A percentile compares a stretch with the other conserved stretches of the same genome.
phyloP scores from a whole-genome alignment of 2,888 invertebrate genomes.

The Drosophila multiciliata region DNA sequence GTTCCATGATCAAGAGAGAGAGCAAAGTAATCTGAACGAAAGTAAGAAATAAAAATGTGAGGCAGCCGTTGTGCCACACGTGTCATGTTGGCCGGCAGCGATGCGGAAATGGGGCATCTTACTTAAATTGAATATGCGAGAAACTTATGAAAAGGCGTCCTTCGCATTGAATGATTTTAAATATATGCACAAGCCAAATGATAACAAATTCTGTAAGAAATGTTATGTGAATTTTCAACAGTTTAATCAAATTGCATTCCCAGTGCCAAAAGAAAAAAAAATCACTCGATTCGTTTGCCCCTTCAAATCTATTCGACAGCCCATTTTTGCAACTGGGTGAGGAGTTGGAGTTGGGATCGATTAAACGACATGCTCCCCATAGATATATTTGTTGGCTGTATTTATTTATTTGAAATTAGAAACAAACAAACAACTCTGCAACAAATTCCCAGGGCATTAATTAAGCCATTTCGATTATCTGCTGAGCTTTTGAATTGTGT shows the following conservation, averaged over 20 bases:
- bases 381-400: conserved; percentile 6
- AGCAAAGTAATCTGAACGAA: conserved; percentile 11
- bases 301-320: conserved; percentile 19
- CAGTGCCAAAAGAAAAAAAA: conserved; percentile 19
- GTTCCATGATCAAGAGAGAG: not conserved
- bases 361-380: conserved; percentile 1
- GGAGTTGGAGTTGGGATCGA: not conserved
- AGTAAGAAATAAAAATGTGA: conserved; percentile 15
- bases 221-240: conserved; percentile 35
- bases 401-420: conserved; percentile 62
- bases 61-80: conserved; percentile 29
- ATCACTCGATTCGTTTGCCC: conserved; percentile 20
- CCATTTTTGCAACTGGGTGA: not conserved
- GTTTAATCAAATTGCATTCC: conserved; percentile 14
- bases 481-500: not conserved
- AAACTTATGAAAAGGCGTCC: conserved; percentile 28
- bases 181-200: conserved; percentile 37
- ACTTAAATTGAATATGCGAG: conserved; percentile 38
- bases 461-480: conserved; percentile 31
- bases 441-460: conserved; percentile 59
- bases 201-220: conserved; percentile 40
- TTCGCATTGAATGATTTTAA: conserved; percentile 45
- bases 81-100: conserved; percentile 25
- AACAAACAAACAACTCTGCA: conserved; percentile 34
- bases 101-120: conserved; percentile 38